Conservation (phyloP, 2,888 invertebrate genomes). For the Peribatodes rhomboidaria region DNA sequence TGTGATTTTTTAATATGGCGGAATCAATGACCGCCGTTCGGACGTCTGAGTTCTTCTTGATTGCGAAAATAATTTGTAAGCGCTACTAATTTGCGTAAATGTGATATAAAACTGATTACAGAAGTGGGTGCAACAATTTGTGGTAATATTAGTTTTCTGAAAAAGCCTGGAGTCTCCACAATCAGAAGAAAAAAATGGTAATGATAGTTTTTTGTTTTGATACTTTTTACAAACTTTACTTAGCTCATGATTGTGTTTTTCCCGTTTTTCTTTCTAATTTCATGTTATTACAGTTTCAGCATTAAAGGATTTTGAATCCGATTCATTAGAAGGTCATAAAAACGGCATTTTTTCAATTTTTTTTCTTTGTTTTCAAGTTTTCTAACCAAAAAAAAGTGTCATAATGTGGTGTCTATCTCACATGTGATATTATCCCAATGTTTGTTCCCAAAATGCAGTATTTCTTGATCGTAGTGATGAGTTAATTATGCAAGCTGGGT, state of each 20-base stretch:
- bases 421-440: conserved; percentile 75
- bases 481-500: conserved; percentile 85
- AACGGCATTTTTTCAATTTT: conserved; percentile 67
- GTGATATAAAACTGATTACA: conserved; percentile 63
- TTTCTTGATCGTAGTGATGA: conserved; percentile 60
- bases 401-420: conserved; percentile 74
- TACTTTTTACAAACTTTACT: conserved; percentile 84
- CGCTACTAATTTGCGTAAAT: conserved; percentile 59
- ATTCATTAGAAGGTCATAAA: conserved; percentile 50
- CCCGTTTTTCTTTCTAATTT: conserved; percentile 52
- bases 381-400: conserved; percentile 84
- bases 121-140: conserved; percentile 53
- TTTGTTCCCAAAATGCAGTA: conserved; percentile 62
- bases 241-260: conserved; percentile 72
- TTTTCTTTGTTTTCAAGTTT: conserved; percentile 84
- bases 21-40: conserved; percentile 83
- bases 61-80: conserved; percentile 65
- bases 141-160: conserved; percentile 41
- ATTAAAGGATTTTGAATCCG: conserved; percentile 34
- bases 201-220: conserved; percentile 87
- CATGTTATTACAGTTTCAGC: conserved; percentile 42
- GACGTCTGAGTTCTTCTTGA: conserved; percentile 75
- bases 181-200: conserved; percentile 81
- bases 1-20: conserved; percentile 84
- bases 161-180: conserved; percentile 49